Evolutionary conservation across 2,797 vertebrate genomes (phyloP), one percentile per base, ranked within the genome.

Genomic region (Natrix natrix): DNA sequence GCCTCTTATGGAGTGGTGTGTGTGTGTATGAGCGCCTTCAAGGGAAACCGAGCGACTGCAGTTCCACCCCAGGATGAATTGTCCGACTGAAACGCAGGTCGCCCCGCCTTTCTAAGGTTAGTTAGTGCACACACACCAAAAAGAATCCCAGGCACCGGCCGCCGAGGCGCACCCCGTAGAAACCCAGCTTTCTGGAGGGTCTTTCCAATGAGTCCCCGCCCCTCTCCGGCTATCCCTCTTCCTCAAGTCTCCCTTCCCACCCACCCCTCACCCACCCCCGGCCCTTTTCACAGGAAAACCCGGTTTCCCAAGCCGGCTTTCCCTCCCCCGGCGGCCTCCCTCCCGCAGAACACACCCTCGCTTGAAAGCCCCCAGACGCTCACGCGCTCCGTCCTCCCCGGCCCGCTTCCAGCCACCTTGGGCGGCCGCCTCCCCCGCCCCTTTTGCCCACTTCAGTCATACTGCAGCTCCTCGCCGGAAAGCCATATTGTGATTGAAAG

Each of bases 381-480:
- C 89, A 16, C 89, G 54, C 52, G 26, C 78, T 66, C 89, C 2
- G 22, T 37, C 24, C 88, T 37, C n/a, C 78, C 66, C 93, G 22
- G 52, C 66, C 54, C 24, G 10, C 92, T 61, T 61, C 59, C 91
- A 88, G 22, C 48, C 91, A 92, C 91, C 86, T 59, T n/a, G 83
- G 69, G 59, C 94, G 66, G 12, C 48, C 14, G 86, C 3, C 56
- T 54, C 91, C 87, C 55, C 91, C 89, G 16, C 89, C 90, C 91
- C 63, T 66, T 37, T 37, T 63, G 89, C 91, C 48, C 66, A 4
- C 66, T 86, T 66, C 91, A 59, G 91, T 52, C 86, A 59, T 74
- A 48, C 92, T 56, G 93, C 94, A 90, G 92, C 61, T 90, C 83
- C 88, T 92, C 69, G 66, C 54, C 83, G 89, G 91, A 78, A 91